Base-by-base conservation (phyloP, 2,797 vertebrate genomes). In the Rhincodon typus region DNA sequence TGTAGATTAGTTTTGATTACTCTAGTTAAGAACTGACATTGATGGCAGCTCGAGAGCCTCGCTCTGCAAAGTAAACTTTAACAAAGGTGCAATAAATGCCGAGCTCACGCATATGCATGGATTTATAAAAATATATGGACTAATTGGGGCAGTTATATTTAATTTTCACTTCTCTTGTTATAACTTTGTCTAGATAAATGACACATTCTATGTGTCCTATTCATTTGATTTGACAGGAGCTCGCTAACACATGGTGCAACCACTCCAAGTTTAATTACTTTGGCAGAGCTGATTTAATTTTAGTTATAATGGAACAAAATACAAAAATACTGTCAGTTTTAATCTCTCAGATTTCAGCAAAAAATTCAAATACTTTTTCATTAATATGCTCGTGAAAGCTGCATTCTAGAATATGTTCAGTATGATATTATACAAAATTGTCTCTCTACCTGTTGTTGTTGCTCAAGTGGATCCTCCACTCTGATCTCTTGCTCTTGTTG, bases 401-500 rank as follows among this genome's bases (percentile, higher is more conserved):
- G 88, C 19, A 6, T 91, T 30, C 13, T 13, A 74, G 1, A 77
- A 4, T 74, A 4, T 30, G 34, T 25, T 19, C 38, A 94, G 50
- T 94, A 15, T 95, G 25, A 1, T 50, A 77, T 30, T 77, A 27
- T 50, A 77, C 4, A 74, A 95, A 77, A 50, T n/a, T 53, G 30
- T 70, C 27, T 95, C 27, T 84, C 42, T 97, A 98, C 99, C 98
- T 99, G 98, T 96, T 99, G 99, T 50, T 99, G 99, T 98, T 98
- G 99, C 97, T 99, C 99, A 96, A 99, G 98, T 96, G 99, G 98
- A 97, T 99, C 98, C 96, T 99, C 99, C 90, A 99, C 96, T 96
- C 98, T 99, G 96, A 97, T 96, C 74, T 99, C 99, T 21, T 97
- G 97, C 96, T 99, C 99, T 96, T 98, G 97, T 96, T 98, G 98